Base-by-base conservation (phyloP, 1,140 invertebrate genomes). In the Lordiphosa mommai region DNA sequence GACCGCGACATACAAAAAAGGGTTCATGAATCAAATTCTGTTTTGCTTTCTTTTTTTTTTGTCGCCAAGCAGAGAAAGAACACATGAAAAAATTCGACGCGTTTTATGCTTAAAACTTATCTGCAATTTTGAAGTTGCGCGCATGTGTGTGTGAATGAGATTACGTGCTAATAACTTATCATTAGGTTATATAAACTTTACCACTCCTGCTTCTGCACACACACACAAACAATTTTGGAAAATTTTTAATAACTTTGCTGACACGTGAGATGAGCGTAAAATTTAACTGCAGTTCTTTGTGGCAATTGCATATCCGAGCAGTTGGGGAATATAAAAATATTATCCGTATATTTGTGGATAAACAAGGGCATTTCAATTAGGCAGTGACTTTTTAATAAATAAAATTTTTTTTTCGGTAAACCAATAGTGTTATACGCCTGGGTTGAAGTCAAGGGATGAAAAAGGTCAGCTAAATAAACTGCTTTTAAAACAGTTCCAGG, bases 111-210 rank as follows among this genome's bases (percentile, higher is more conserved):
- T n/a, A n/a, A n/a, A n/a, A n/a, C n/a, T n/a, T 40, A n/a, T 9
- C 10, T 14, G 27, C 27, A 44, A n/a, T n/a, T 17, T 46, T 2
- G 13, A 13, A 16, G 12, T 36, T 50, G 33, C 32, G 14, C 27
- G 55, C 46, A 32, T 47, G 36, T 36, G 9, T 12, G 12, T 14
- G 13, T 38, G 3, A 1, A 2, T 9, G 36, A 34, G 38, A 53
- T 51, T 46, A 44, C 47, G 61, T 69, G 70, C 70, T 70, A 66
- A 70, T 71, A 66, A 76, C 57, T 84, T 71, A 60, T 55, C 40
- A 82, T 82, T 82, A 67, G 76, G 72, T 82, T 74, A 72, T 74
- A 72, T 55, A 71, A 82, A 82, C 57, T 82, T 67, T 44, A 30
- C 29, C 48, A 3, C 27, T 23, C 10, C n/a, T 27, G 27, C 67